Evolutionary conservation across 92 coral and sea anemone species (phyloP).

Genomic region (Actinostola sp.): DNA sequence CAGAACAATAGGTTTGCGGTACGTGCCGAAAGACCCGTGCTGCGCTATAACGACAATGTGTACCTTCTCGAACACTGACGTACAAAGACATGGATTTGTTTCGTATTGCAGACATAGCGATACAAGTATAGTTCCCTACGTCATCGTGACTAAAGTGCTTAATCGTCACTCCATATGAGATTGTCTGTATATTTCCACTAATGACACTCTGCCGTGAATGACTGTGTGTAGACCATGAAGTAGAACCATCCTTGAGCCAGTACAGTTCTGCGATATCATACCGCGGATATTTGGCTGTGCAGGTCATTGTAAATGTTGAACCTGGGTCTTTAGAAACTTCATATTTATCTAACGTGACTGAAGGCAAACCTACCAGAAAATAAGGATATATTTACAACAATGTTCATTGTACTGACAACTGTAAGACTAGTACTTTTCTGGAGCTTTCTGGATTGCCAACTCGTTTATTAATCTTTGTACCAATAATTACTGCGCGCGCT

Average conservation of each 20-base stretch:
- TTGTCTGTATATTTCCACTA: neutral
- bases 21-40: neutral
- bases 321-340: neutral
- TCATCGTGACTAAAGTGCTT: conserved; percentile 5
- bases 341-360: neutral
- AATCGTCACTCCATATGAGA: neutral
- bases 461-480: no score
- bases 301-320: neutral
- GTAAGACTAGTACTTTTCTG: no score
- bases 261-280: neutral
- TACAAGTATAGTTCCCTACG: conserved; percentile 10
- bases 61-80: neutral
- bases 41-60: neutral
- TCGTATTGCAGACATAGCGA: neutral
- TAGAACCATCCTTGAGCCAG: conserved; percentile 17
- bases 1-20: no score
- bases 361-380: conserved; percentile 24
- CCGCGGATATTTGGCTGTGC: neutral
- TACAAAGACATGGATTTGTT: neutral
- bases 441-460: no score
- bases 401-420: no score
- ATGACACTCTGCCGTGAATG: neutral
- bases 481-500: no score
- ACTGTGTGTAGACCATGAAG: neutral
- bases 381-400: no score